Evolutionary conservation across 2,888 invertebrate species (phyloP), one percentile per base, ranked within the genome.

Genomic region (Phrixothrix hirtus): DNA sequence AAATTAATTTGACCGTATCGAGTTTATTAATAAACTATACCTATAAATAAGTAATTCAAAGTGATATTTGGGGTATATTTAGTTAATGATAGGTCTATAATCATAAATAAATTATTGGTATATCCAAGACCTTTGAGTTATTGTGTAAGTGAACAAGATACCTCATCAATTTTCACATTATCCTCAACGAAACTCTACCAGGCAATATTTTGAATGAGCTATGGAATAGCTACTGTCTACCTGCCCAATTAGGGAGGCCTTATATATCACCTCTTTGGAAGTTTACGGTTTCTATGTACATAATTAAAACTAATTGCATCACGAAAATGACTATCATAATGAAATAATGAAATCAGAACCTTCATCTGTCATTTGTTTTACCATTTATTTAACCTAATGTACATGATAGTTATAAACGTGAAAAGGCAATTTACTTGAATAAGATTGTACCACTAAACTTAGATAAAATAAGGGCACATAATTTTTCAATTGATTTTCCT

Each of bases 241-340:
- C 60, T 64, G 58, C 59, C 64, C 65, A 68, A 67, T 66, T 68
- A 68, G 63, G 60, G 55, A 52, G 54, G 58, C 60, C 60, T 60
- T 64, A 65, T 69, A 63, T 64, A 66, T 68, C 65, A 66, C 64
- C 58, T 56, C 58, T 59, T 58, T 41, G 49, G 58, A 62, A 64
- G 61, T 56, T 58, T 64, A 61, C 59, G 58, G 58, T 61, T 62
- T 60, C 59, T 51, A 56, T 51, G 45, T 46, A 59, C 63, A 65
- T 68, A 69, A 70, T 69, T 67, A 70, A 69, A 68, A 67, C 63
- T 66, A 68, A 68, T 67, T 66, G 64, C 65, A 57, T 65, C 62
- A 62, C 58, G 63, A 65, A 67, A 66, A 64, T 63, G 60, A 57
- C 52, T 55, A 59, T 60, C 31, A 42, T 35, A 35, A 36, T 52